phyloP scores from a whole-genome alignment of 2,888 invertebrate species.

The Ophion ellenae region DNA sequence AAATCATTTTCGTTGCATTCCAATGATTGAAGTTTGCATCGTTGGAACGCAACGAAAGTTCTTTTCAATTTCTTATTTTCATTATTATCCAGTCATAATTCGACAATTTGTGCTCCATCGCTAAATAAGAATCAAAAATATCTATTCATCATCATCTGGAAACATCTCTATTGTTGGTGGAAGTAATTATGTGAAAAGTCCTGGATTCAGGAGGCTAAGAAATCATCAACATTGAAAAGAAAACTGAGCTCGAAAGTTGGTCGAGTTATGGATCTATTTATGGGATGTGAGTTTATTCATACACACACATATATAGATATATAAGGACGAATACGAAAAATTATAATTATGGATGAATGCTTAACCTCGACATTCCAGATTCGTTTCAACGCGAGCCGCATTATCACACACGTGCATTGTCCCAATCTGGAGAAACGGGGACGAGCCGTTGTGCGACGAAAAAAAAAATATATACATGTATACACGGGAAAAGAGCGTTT shows the following conservation, averaged over 20 bases:
- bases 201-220: background rate
- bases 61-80: too few relatives aligned
- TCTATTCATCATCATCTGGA: too few relatives aligned
- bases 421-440: constrained; percentile 28
- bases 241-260: background rate
- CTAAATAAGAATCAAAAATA: too few relatives aligned
- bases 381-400: constrained; percentile 29
- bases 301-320: background rate
- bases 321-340: background rate
- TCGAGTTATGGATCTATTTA: background rate
- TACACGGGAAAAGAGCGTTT: constrained; percentile 31
- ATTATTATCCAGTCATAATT: too few relatives aligned
- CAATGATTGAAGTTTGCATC: too few relatives aligned
- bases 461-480: background rate
- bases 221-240: background rate
- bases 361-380: constrained; percentile 46
- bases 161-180: background rate
- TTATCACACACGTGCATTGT: constrained; percentile 19
- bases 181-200: background rate
- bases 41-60: too few relatives aligned
- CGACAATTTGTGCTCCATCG: too few relatives aligned
- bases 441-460: constrained; percentile 16
- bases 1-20: too few relatives aligned
- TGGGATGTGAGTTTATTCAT: background rate
- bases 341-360: constrained; percentile 17